Evolutionary conservation across 2,113 vertebrate species (phyloP).

Genomic region (Nematolebias whitei): DNA sequence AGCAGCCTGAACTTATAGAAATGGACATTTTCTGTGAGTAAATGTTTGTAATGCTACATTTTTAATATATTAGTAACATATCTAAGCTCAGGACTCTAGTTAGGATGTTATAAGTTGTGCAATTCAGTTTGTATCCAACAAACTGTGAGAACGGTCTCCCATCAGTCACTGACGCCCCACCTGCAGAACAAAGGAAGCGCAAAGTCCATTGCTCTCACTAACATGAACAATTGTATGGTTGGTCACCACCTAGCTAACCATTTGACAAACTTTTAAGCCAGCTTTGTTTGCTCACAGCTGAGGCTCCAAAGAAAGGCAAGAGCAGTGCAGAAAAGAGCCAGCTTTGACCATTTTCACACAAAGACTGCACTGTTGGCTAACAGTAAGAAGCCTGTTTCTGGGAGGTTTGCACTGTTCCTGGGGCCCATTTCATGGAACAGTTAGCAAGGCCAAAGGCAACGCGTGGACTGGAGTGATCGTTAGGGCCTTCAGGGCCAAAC

Average conservation of each 20-base stretch:
- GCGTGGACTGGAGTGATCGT: slow-evolving; percentile 83
- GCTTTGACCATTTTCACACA: slow-evolving; percentile 82
- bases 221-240: slow-evolving; percentile 53
- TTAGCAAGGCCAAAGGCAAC: slow-evolving; percentile 85
- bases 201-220: slow-evolving; percentile 62
- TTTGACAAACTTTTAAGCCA: slow-evolving; percentile 67
- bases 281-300: slow-evolving; percentile 76
- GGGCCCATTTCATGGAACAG: slow-evolving; percentile 86
- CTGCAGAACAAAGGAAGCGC: slow-evolving; percentile 63
- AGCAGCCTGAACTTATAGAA: background rate
- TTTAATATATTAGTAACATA: background rate
- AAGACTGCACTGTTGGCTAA: slow-evolving; percentile 87
- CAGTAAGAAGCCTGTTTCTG: slow-evolving; percentile 84
- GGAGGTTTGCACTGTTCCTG: slow-evolving; percentile 81
- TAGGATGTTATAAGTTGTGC: background rate
- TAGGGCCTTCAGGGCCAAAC: slow-evolving; percentile 73
- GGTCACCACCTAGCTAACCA: slow-evolving; percentile 70
- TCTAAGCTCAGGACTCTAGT: background rate
- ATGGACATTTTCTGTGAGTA: too few relatives aligned
- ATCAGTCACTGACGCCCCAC: slow-evolving; percentile 61
- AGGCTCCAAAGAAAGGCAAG: slow-evolving; percentile 73
- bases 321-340: slow-evolving; percentile 75
- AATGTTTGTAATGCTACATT: background rate
- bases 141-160: slow-evolving; percentile 15
- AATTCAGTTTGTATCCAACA: background rate